phyloP scores from a whole-genome alignment of 2,888 invertebrate genomes.

The Cistogaster globosa region DNA sequence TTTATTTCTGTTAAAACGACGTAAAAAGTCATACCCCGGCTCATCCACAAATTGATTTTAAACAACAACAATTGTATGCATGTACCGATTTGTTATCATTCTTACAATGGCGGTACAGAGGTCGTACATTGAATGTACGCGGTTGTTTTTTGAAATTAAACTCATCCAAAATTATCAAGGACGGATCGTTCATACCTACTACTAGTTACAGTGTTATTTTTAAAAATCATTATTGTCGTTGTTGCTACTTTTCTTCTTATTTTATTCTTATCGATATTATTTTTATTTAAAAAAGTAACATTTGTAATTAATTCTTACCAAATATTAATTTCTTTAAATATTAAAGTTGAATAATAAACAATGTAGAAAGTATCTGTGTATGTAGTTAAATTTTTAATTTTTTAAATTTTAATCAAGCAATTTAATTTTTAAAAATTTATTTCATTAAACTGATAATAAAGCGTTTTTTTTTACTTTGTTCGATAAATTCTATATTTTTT shows the following conservation, averaged over 20 bases:
- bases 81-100: conserved; percentile 34
- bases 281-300: conserved; percentile 1
- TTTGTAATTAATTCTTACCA: neutral
- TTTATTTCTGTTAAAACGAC: conserved; percentile 76
- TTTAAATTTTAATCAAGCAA: no score
- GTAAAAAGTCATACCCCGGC: conserved; percentile 73
- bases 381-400: no score
- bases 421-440: no score
- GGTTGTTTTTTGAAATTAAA: neutral
- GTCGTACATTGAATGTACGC: conserved; percentile 8
- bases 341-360: no score
- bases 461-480: no score
- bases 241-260: conserved; percentile 23
- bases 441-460: no score
- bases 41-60: conserved; percentile 77
- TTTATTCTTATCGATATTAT: conserved; percentile 24
- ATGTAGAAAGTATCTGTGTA: no score
- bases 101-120: neutral
- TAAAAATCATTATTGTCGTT: conserved; percentile 5
- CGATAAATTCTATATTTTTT: no score
- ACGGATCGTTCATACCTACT: neutral
- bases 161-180: neutral
- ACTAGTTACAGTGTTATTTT: conserved; percentile 24
- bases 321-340: neutral
- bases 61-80: conserved; percentile 25